Evolutionary conservation across 2,113 vertebrate genomes (phyloP).

Genomic region (Cheilinus undulatus): DNA sequence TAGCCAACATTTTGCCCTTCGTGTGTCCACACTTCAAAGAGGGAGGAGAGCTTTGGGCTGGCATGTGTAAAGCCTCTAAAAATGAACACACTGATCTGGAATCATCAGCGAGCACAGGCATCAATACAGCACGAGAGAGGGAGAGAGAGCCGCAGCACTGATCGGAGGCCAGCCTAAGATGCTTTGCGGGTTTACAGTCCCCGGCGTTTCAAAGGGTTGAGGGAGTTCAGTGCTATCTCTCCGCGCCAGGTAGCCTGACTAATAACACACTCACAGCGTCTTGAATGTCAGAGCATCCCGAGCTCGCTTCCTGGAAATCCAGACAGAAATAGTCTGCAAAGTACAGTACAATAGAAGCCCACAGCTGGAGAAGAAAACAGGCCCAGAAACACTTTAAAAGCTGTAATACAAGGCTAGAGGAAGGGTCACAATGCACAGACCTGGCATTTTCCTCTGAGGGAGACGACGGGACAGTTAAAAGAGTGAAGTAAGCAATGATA

Average conservation of each 20-base stretch:
- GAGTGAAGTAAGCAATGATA: not conserved
- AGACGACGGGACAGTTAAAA: conserved; percentile 1
- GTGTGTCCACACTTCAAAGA: conserved; percentile 55
- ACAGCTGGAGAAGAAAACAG: conserved; percentile 50
- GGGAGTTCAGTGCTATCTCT: conserved; percentile 76
- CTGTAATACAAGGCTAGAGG: conserved; percentile 19
- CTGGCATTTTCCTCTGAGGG: conserved; percentile 25
- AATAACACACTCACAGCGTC: conserved; percentile 74
- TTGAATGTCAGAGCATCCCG: conserved; percentile 71
- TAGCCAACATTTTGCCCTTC: conserved; percentile 22
- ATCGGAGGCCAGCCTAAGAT: conserved; percentile 58
- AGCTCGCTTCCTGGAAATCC: conserved; percentile 65
- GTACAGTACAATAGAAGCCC: conserved; percentile 43
- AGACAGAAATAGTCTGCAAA: conserved; percentile 67
- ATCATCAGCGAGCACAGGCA: conserved; percentile 36
- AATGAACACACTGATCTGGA: conserved; percentile 66
- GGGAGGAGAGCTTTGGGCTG: conserved; percentile 30
- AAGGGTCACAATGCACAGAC: conserved; percentile 25
- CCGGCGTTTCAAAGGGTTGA: conserved; percentile 57
- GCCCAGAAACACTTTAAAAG: conserved; percentile 31
- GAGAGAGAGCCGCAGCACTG: conserved; percentile 35
- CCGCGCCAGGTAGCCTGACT: conserved; percentile 76
- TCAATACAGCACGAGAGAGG: conserved; percentile 33
- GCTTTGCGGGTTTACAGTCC: conserved; percentile 60
- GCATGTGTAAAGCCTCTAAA: conserved; percentile 46